These are phyloP conservation scores for Oligia fasciuncula DNA, from an alignment of 2,888 invertebrate species.

Conservation along the genomic window DNA sequence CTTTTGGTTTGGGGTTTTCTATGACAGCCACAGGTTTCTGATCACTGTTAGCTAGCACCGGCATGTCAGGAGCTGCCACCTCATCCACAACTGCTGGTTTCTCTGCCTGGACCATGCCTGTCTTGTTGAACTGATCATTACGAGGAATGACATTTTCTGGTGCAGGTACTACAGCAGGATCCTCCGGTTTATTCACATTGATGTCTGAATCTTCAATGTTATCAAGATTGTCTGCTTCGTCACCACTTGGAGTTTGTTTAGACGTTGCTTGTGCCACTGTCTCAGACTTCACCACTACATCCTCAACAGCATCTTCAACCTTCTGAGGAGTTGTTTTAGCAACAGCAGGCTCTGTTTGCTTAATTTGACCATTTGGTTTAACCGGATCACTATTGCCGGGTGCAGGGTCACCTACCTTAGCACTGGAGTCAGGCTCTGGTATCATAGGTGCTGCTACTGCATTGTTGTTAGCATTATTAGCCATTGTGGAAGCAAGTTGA, in stretches of 20 bases:
- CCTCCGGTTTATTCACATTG: constrained; percentile 33
- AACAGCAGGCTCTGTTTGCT: constrained; percentile 40
- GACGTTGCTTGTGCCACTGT: constrained; percentile 30
- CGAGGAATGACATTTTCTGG: constrained; percentile 27
- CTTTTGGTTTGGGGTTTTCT: constrained; percentile 63
- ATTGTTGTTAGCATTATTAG: constrained; percentile 47
- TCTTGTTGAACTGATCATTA: constrained; percentile 38
- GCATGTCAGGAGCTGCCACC: constrained; percentile 37
- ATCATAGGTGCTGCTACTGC: constrained; percentile 32
- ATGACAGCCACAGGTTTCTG: constrained; percentile 59
- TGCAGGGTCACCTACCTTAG: constrained; percentile 39
- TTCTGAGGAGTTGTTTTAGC: constrained; percentile 49
- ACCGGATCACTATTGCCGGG: constrained; percentile 27
- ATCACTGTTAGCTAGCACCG: constrained; percentile 43
- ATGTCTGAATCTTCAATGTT: constrained; percentile 32
- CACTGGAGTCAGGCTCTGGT: constrained; percentile 34
- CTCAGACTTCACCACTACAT: constrained; percentile 33
- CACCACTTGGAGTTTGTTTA: constrained; percentile 35
- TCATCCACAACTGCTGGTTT: constrained; percentile 44
- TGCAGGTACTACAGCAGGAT: constrained; percentile 23
- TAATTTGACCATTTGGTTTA: constrained; percentile 37
- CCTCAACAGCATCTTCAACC: not conserved
- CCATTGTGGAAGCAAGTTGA: constrained; percentile 37
- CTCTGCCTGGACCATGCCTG: constrained; percentile 32
- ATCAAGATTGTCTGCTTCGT: constrained; percentile 29